Percentiles rank a stretch among this genome's conserved stretches.
Conservation (phyloP, 30 jellyfish, hydroid and myxozoan species). For the Turritopsis rubra region DNA sequence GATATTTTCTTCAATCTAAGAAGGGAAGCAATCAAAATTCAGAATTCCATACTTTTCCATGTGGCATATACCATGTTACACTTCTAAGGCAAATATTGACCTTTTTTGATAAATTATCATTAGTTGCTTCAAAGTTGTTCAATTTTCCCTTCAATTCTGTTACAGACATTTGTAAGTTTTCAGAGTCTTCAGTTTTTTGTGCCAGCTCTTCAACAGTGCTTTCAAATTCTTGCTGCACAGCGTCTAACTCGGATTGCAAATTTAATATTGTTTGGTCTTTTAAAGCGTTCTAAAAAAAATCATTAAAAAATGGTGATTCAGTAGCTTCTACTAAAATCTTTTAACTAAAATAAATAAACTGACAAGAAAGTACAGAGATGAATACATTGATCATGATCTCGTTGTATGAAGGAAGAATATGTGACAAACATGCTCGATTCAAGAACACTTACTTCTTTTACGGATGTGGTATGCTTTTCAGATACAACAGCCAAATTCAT, state of each 20-base stretch:
- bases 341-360: too few species aligned
- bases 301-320: neutral
- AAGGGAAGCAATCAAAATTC: neutral
- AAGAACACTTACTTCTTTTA: slow-evolving; percentile 75
- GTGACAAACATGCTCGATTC: too few species aligned
- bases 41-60: neutral
- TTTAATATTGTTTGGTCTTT: slow-evolving; percentile 71
- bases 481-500: slow-evolving; percentile 66
- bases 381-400: too few species aligned
- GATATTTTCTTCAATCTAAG: neutral
- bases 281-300: slow-evolving; percentile 53
- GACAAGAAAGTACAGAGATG: too few species aligned
- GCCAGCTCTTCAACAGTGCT: slow-evolving; percentile 89
- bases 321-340: neutral
- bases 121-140: slow-evolving; percentile 39
- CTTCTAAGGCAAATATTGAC: neutral
- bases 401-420: too few species aligned
- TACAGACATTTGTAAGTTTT: slow-evolving; percentile 19
- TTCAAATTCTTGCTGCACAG: slow-evolving; percentile 98
- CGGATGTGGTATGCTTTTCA: slow-evolving; percentile 85
- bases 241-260: slow-evolving; percentile 87
- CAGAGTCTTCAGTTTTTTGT: slow-evolving; percentile 55
- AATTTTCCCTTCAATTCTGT: slow-evolving; percentile 40
- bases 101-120: slow-evolving; percentile 50
- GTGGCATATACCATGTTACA: neutral